Conservation (phyloP, 2,113 vertebrate genomes). For the Nothobranchius furzeri region DNA sequence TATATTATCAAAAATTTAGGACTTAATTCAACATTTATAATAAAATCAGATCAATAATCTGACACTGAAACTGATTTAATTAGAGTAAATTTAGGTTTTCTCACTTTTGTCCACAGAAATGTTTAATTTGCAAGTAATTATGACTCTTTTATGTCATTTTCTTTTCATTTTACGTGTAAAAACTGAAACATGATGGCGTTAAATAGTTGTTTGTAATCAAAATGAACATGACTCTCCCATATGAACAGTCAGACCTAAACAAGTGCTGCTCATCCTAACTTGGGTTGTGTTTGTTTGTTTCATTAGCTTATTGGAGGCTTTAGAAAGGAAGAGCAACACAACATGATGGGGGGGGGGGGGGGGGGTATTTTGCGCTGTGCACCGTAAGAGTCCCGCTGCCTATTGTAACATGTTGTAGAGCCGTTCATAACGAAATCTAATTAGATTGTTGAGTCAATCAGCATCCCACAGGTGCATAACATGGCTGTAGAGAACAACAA, state of each 20-base stretch:
- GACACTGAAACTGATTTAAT: too few relatives aligned
- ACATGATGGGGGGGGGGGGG: not conserved
- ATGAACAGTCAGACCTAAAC: not conserved
- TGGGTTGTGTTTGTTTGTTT: not conserved
- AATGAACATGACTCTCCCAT: not conserved
- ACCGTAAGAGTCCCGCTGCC: conserved; percentile 24
- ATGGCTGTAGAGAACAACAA: conserved; percentile 73
- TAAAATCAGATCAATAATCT: too few relatives aligned
- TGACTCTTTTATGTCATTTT: too few relatives aligned
- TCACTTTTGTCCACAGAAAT: too few relatives aligned
- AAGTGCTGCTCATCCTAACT: not conserved
- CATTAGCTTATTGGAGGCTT: not conserved
- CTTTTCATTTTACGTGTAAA: too few relatives aligned
- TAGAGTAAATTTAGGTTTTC: too few relatives aligned
- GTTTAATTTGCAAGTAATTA: too few relatives aligned
- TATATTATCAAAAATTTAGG: too few relatives aligned
- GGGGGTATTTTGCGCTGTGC: conserved; percentile 18
- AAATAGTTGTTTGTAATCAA: not conserved
- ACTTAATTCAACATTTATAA: too few relatives aligned
- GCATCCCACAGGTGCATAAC: conserved; percentile 75
- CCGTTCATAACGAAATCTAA: conserved; percentile 69
- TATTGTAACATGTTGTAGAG: conserved; percentile 49
- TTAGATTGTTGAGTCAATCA: conserved; percentile 80
- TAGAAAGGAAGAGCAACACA: conserved; percentile 6
- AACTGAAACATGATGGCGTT: too few relatives aligned